phyloP scores from a whole-genome alignment of 2,888 invertebrate species.

The Temnothorax unifasciatus region DNA sequence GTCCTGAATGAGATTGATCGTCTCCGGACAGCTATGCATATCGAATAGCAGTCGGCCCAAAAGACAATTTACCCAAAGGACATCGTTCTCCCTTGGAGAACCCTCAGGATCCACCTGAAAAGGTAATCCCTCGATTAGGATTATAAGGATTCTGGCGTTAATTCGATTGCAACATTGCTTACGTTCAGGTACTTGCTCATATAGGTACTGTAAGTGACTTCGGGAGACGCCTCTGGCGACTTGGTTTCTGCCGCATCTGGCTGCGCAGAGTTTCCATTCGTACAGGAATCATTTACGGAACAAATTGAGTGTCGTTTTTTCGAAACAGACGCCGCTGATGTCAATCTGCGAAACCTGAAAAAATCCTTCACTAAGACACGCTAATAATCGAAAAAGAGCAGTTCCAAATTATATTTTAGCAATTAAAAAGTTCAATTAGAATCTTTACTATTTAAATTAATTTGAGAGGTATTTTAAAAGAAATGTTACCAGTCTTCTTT shows the following conservation, averaged over 20 bases:
- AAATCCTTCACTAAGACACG: neutral
- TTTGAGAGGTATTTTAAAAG: neutral
- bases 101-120: constrained; percentile 48
- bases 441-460: neutral
- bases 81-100: constrained; percentile 82
- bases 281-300: constrained; percentile 76
- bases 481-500: constrained; percentile 94
- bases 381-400: neutral
- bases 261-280: constrained; percentile 68
- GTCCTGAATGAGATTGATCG: constrained; percentile 91
- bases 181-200: constrained; percentile 83
- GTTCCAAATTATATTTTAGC: neutral
- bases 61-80: constrained; percentile 93
- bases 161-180: constrained; percentile 48
- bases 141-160: neutral
- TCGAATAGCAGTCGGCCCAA: constrained; percentile 94
- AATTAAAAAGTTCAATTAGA: constrained; percentile 4
- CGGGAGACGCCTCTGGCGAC: constrained; percentile 78
- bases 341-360: constrained; percentile 87
- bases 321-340: constrained; percentile 85
- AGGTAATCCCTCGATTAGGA: neutral
- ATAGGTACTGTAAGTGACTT: constrained; percentile 82
- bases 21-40: constrained; percentile 91
- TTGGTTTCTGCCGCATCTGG: constrained; percentile 77
- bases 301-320: constrained; percentile 79